These are phyloP conservation scores for Hippotragus niger DNA, from an alignment of 2,113 vertebrate genomes.

Conservation along the genomic window DNA sequence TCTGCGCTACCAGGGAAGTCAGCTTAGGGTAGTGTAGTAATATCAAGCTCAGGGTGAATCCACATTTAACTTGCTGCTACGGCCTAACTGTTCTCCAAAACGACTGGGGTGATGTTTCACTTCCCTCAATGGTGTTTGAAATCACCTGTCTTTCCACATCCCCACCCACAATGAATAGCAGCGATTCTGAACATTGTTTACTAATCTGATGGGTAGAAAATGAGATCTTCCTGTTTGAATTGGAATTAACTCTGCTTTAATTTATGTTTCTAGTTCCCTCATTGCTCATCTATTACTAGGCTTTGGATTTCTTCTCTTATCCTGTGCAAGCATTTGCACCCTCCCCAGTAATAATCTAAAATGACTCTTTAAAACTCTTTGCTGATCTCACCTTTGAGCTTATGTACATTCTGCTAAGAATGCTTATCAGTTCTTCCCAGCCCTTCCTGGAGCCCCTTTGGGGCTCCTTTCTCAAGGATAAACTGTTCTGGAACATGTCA, in stretches of 20 bases:
- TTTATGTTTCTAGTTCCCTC: neutral
- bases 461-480: neutral
- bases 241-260: neutral
- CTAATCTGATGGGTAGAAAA: neutral
- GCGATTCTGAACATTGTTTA: neutral
- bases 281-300: neutral
- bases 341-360: neutral
- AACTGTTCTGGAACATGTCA: neutral
- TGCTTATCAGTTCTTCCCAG: neutral
- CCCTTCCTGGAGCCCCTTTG: neutral
- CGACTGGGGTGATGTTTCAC: neutral
- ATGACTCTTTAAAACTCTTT: neutral
- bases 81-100: neutral
- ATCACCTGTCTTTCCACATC: neutral
- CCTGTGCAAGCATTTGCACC: neutral
- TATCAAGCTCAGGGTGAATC: neutral
- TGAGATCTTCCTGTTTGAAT: neutral
- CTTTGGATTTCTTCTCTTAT: neutral
- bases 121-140: neutral
- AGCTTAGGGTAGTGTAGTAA: neutral
- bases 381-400: constrained; percentile 21
- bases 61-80: neutral
- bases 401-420: constrained; percentile 35
- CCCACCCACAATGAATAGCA: neutral
- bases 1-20: neutral